Percentiles rank a stretch among this genome's conserved stretches.
These are phyloP conservation scores for Hydrolagus affinis DNA, from an alignment of 2,113 vertebrate species.

Conservation along the genomic window DNA sequence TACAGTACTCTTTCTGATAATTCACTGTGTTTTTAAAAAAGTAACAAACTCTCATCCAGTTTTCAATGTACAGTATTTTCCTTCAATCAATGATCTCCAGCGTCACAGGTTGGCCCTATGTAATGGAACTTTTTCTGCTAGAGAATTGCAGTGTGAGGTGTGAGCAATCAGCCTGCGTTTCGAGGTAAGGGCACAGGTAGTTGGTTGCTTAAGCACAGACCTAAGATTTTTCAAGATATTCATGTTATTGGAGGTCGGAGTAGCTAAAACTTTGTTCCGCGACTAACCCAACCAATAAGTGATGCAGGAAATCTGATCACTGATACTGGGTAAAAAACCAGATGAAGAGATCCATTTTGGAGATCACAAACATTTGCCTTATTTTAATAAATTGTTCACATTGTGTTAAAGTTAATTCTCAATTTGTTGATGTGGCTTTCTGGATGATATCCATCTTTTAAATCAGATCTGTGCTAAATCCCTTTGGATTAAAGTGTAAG, in stretches of 20 bases:
- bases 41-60: background rate
- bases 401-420: background rate
- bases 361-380: background rate
- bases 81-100: background rate
- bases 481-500: background rate
- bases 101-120: background rate
- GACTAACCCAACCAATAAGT: too few species aligned
- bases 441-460: background rate
- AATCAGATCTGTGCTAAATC: slow-evolving; percentile 15
- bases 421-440: background rate
- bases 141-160: background rate
- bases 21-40: background rate
- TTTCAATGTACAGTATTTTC: background rate
- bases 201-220: too few species aligned
- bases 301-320: too few species aligned
- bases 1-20: background rate
- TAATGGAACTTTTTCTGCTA: background rate
- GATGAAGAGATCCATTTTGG: too few species aligned
- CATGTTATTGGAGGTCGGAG: too few species aligned
- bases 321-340: too few species aligned
- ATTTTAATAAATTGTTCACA: background rate
- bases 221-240: too few species aligned
- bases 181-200: too few species aligned
- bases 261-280: too few species aligned
- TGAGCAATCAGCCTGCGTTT: background rate